Evolutionary conservation across 2,113 vertebrate genomes (phyloP), one percentile per base, ranked within the genome.

Genomic region (Cnemophilus loriae): DNA sequence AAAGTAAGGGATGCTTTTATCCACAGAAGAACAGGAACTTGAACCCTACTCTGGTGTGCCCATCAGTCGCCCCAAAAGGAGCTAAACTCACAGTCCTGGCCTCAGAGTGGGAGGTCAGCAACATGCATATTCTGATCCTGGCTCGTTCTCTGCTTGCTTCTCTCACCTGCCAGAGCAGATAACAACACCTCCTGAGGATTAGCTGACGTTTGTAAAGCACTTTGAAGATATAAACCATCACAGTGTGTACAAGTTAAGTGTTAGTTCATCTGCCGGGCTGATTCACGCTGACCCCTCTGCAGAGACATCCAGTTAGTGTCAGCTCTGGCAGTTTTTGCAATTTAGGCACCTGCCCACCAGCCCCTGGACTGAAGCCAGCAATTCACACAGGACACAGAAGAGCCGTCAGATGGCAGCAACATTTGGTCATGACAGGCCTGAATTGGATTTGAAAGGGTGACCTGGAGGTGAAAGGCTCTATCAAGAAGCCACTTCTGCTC

Each of bases 401-500:
- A 97, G 90, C 65, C 1, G 3, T 97, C 96, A 96, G 96, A 95
- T 94, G 95, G 96, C 46, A 60, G 90, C 50, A 95, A 87, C 96
- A 96, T 97, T 96, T 96, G 96, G 92, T 79, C 90, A 73, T 1
- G 93, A 97, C 95, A 95, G 90, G 80, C 83, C 95, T 95, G 95
- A 95, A 94, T 90, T 92, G 96, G 93, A 97, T 96, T 94, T 89
- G 92, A 96, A 96, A 89, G 92, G 85, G 80, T 96, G 95, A 96
- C 96, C 92, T 93, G 77, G 90, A 95, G 93, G 95, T 96, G 96
- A 97, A 96, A 94, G 96, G 95, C 90, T 92, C 88, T 64, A 44
- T 93, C 88, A 53, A 89, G 73, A 79, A 95, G 76, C 49, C 69
- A 46, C 76, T 97, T 90, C 88, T 96, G 88, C 92, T 96, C 95